phyloP scores from a whole-genome alignment of 2,888 invertebrate genomes.

The Caenorhabditis uteleia region DNA sequence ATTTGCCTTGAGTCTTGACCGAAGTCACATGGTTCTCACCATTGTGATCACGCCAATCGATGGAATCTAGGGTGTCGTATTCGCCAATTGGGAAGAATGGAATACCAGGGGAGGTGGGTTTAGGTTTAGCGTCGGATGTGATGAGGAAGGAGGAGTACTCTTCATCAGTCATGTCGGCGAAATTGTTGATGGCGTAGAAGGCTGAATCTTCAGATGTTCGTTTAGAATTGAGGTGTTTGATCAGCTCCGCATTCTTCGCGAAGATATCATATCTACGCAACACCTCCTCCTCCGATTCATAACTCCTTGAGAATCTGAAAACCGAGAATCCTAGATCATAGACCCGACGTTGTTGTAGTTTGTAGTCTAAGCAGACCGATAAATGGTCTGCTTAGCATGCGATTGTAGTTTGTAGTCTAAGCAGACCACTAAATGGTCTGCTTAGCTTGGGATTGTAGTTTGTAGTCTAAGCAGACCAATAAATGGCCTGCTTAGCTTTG shows the following conservation, averaged over 20 bases:
- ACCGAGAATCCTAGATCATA: no score
- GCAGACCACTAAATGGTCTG: no score
- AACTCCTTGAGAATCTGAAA: conserved; percentile 4
- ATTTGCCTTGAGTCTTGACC: conserved; percentile 30
- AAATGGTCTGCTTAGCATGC: no score
- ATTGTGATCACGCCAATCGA: conserved; percentile 23
- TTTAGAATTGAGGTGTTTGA: conserved; percentile 9
- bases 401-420: no score
- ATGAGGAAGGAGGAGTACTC: no score
- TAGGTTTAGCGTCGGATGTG: no score
- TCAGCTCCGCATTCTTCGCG: conserved; percentile 12
- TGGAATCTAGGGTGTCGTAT: conserved; percentile 6
- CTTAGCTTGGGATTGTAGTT: no score
- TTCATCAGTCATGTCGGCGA: conserved; percentile 14
- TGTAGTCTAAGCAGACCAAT: no score
- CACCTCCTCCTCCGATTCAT: conserved; percentile 9
- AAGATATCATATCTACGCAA: conserved; percentile 14
- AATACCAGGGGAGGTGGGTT: not conserved
- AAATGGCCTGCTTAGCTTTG: no score
- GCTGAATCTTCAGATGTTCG: conserved; percentile 10
- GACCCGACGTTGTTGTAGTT: no score
- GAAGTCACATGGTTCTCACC: conserved; percentile 15
- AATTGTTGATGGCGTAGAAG: conserved; percentile 21
- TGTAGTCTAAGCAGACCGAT: no score
- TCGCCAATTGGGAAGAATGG: no score